Evolutionary conservation across 2,113 vertebrate genomes (phyloP).

Genomic region (Pipa parva): DNA sequence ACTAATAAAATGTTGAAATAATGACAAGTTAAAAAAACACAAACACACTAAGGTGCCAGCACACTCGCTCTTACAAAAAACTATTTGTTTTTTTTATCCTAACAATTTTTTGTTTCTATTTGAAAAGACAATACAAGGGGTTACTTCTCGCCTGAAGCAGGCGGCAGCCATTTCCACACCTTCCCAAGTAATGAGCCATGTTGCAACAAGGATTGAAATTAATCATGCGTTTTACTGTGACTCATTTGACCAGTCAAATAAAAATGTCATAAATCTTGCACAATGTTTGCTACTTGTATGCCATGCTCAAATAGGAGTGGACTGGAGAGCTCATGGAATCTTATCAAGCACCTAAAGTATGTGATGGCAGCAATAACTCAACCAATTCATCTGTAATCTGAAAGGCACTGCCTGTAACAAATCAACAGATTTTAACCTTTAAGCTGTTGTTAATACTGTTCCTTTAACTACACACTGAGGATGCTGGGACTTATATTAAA

Average conservation of each 20-base stretch:
- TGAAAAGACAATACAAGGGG: too few relatives aligned
- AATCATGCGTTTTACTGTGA: constrained; percentile 13
- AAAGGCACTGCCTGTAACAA: too few relatives aligned
- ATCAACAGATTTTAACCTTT: too few relatives aligned
- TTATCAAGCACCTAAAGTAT: constrained; percentile 15
- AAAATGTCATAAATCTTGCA: constrained; percentile 29
- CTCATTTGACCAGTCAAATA: constrained; percentile 15
- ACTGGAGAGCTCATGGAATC: constrained; percentile 15
- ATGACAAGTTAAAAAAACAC: too few relatives aligned
- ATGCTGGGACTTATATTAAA: too few relatives aligned
- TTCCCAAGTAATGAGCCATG: background rate
- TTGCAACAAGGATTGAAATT: background rate
- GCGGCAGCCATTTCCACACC: background rate
- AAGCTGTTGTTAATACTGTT: too few relatives aligned
- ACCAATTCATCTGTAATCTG: background rate
- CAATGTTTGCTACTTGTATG: constrained; percentile 31
- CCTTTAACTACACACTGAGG: too few relatives aligned
- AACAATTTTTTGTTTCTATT: too few relatives aligned
- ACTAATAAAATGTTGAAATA: too few relatives aligned
- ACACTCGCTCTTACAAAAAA: background rate
- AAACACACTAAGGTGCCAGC: too few relatives aligned
- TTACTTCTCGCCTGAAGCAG: too few relatives aligned
- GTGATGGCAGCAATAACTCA: background rate
- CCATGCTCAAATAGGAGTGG: constrained; percentile 28
- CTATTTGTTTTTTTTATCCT: background rate